phyloP scores from a whole-genome alignment of 2,113 vertebrate genomes.

The Nanger granti region DNA sequence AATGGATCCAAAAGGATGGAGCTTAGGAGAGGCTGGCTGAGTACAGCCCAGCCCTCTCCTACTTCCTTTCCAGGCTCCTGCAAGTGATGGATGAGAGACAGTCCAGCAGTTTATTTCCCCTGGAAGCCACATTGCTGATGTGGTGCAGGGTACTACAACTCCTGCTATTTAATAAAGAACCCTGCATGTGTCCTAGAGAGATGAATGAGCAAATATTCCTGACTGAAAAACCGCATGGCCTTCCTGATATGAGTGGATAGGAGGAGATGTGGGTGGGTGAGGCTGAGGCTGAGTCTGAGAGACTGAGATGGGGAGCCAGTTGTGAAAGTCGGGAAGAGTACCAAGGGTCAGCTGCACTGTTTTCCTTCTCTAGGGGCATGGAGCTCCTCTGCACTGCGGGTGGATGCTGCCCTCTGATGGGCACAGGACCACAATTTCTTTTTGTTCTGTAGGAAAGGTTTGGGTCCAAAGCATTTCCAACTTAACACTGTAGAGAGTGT shows the following conservation, averaged over 20 bases:
- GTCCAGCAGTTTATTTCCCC: slow-evolving; percentile 53
- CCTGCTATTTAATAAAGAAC: slow-evolving; percentile 65
- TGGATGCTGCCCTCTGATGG: slow-evolving; percentile 65
- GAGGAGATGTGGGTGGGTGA: not conserved
- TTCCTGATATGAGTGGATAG: not conserved
- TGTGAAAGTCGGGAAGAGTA: not conserved
- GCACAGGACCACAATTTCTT: not conserved
- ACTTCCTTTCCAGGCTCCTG: not conserved
- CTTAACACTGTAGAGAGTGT: too few relatives aligned
- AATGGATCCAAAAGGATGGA: not conserved
- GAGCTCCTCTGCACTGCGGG: not conserved
- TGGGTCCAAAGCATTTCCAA: not conserved
- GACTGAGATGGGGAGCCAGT: not conserved
- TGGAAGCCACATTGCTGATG: slow-evolving; percentile 44
- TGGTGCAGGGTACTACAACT: not conserved
- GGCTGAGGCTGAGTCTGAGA: not conserved
- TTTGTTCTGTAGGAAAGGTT: slow-evolving; percentile 22
- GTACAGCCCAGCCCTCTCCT: not conserved
- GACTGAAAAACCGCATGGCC: not conserved
- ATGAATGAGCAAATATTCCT: slow-evolving; percentile 59
- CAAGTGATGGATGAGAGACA: slow-evolving; percentile 58
- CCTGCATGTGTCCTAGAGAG: slow-evolving; percentile 19
- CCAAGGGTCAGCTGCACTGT: not conserved
- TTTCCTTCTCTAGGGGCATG: not conserved
- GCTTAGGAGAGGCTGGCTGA: not conserved